Evolutionary conservation across 2,797 vertebrate genomes (phyloP).

Genomic region (Sebastes glaucus): DNA sequence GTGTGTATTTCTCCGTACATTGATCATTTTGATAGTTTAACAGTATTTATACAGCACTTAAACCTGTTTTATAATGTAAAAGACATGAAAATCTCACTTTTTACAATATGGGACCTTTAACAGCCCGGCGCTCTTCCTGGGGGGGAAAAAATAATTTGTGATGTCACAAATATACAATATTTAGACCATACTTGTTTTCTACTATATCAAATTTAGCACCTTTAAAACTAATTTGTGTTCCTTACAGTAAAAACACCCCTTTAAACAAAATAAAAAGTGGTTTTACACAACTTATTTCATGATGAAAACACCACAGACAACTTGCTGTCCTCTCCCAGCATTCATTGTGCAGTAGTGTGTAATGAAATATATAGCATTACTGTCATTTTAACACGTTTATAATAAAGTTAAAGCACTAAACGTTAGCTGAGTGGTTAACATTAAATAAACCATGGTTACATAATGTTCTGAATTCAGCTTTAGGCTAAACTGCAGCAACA

Average conservation of each 20-base stretch:
- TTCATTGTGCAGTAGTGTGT: neutral
- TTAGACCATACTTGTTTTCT: no score
- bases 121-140: no score
- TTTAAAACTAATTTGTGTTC: neutral
- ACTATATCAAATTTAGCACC: no score
- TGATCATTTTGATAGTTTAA: no score
- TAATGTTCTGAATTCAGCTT: constrained; percentile 30
- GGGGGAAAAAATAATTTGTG: no score
- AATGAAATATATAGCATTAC: neutral
- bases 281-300: neutral
- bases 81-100: no score
- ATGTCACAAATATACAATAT: no score
- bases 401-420: neutral
- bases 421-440: neutral
- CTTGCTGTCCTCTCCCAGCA: accelerated
- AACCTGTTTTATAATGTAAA: no score
- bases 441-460: constrained; percentile 23
- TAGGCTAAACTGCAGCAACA: neutral
- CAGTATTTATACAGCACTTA: no score
- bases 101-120: no score
- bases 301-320: neutral
- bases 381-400: neutral
- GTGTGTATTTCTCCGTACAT: no score
- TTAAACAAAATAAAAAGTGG: neutral
- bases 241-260: neutral